Conservation (phyloP, 2,797 vertebrate genomes). For the Alauda arvensis region DNA sequence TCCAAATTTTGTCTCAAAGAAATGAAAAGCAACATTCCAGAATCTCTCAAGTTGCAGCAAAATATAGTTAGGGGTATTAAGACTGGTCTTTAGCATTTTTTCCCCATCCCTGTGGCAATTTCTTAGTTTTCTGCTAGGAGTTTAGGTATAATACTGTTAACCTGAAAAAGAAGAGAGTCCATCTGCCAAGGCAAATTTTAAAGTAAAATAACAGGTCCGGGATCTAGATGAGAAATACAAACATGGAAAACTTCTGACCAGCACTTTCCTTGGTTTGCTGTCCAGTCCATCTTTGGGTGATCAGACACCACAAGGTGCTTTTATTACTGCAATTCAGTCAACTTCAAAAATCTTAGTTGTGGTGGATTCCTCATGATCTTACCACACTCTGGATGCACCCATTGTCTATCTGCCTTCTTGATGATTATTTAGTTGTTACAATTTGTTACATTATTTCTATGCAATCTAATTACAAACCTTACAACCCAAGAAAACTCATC, state of each 20-base stretch:
- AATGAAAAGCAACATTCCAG: not conserved
- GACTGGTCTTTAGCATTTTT: not conserved
- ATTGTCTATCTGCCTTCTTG: not conserved
- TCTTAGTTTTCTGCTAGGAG: not conserved
- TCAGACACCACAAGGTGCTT: not conserved
- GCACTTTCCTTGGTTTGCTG: not conserved
- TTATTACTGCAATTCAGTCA: not conserved
- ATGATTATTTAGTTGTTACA: not conserved
- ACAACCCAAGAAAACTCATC: not conserved
- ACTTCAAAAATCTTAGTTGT: not conserved
- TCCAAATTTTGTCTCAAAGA: not conserved
- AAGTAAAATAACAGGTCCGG: not conserved
- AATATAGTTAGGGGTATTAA: not conserved
- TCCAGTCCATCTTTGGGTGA: not conserved
- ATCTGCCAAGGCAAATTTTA: not conserved
- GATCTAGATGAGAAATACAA: not conserved
- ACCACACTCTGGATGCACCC: accelerated
- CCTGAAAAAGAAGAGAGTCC: not conserved
- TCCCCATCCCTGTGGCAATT: not conserved
- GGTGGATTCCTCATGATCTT: not conserved
- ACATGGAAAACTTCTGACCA: not conserved
- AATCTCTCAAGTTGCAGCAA: not conserved
- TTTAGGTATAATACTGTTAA: not conserved
- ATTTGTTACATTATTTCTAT: not conserved
- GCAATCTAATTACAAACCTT: not conserved